Conservation (phyloP, 2,888 invertebrate genomes). For the Nemurella pictetii region DNA sequence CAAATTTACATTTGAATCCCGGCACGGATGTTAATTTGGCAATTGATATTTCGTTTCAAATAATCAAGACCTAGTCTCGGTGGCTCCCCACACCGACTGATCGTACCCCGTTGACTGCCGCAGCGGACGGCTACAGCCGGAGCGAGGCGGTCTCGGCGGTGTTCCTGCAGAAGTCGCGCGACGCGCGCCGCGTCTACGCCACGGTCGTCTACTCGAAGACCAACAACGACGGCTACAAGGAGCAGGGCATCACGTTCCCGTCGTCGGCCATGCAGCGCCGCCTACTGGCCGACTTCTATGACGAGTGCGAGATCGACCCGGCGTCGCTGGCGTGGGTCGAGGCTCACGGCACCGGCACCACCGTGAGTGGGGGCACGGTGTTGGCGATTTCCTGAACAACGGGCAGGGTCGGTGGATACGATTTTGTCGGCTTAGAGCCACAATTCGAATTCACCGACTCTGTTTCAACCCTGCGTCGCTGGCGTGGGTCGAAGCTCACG, state of each 20-base stretch:
- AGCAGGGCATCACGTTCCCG: slow-evolving; percentile 86
- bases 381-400: too few species aligned
- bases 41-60: too few species aligned
- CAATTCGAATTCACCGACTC: too few species aligned
- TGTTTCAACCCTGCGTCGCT: slow-evolving; percentile 85
- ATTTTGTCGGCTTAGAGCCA: too few species aligned
- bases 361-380: slow-evolving; percentile 55
- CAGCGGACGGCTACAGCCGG: slow-evolving; percentile 51
- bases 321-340: slow-evolving; percentile 87
- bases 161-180: slow-evolving; percentile 49
- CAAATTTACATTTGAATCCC: too few species aligned
- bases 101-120: slow-evolving; percentile 63
- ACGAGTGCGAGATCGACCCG: slow-evolving; percentile 80
- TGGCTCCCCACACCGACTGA: too few species aligned
- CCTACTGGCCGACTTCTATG: slow-evolving; percentile 83
- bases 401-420: too few species aligned
- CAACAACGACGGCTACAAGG: slow-evolving; percentile 92
- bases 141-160: slow-evolving; percentile 52
- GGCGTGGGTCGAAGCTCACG: slow-evolving; percentile 94
- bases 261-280: slow-evolving; percentile 77
- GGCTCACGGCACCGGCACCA: slow-evolving; percentile 98
- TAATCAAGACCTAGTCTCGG: too few species aligned
- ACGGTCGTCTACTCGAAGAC: slow-evolving; percentile 66
- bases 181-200: slow-evolving; percentile 52
- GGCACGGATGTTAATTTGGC: too few species aligned